These are phyloP conservation scores for Natator depressus DNA, from an alignment of 2,113 vertebrate genomes.

Conservation along the genomic window DNA sequence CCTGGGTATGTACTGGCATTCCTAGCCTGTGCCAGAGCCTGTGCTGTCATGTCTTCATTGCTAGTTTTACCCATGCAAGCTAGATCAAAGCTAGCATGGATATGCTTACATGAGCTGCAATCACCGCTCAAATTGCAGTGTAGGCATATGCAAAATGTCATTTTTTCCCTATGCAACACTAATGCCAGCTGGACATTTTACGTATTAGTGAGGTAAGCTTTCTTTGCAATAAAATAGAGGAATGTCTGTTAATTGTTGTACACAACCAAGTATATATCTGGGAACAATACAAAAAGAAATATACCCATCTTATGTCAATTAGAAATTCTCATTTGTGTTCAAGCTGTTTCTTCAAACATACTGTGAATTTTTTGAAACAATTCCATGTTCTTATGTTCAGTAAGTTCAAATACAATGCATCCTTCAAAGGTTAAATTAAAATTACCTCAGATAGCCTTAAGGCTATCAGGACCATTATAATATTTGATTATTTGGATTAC, in stretches of 20 bases:
- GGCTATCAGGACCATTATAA: neutral
- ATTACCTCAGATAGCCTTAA: neutral
- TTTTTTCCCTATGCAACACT: neutral
- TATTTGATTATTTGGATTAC: conserved; percentile 3
- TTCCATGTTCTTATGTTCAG: neutral
- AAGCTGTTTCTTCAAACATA: neutral
- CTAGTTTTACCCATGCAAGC: neutral
- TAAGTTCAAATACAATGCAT: neutral
- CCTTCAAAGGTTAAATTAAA: neutral
- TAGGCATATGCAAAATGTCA: neutral
- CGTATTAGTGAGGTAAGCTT: accelerated
- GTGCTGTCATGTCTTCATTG: neutral
- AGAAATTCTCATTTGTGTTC: neutral
- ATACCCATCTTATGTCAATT: neutral
- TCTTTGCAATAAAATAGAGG: neutral
- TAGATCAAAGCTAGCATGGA: neutral
- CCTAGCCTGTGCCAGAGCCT: neutral
- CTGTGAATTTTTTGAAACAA: neutral
- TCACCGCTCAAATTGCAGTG: neutral
- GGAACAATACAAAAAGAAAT: neutral
- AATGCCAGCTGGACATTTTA: neutral
- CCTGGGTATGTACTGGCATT: neutral
- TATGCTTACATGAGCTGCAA: neutral
- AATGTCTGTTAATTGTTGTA: neutral
- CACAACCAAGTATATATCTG: neutral